Base-by-base conservation (phyloP, 2,888 invertebrate species). In the Monoplex corrugatus region DNA sequence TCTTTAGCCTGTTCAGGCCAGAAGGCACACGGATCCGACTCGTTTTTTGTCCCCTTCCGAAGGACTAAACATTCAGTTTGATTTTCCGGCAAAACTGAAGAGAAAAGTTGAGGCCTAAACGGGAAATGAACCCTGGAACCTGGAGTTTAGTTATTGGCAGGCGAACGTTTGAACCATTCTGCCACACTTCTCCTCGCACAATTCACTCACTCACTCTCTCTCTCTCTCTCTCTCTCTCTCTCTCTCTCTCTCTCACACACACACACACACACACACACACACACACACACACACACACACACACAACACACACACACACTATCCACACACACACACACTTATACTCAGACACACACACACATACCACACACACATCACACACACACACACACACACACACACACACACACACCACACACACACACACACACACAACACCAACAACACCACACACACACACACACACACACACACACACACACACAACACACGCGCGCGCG, bases 331-430 rank as follows among this genome's bases (percentile, higher is more conserved):
- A 50, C 19, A 19, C 8, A 19, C 19, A 19, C 50, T 50, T 50
- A 50, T 50, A 13, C 50, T 19, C 50, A 13, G 8, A 50, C 19
- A 13, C 50, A 13, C 50, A 19, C 8, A 50, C 8, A 50, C 8
- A 50, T 13, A 19, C 8, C 8, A 13, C 8, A 50, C 8, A 50
- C 19, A 50, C 8, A 50, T 13, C 10, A 57, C 57, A 5, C 57
- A 57, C 57, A 57, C 57, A 57, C 57, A 57, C 57, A 57, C 57
- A 57, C 57, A 57, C 57, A 57, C 57, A 57, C 57, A 57, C 57
- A 10, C 57, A 57, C 57, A 57, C 10, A 10, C 57, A 57, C 57
- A 57, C n/a, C n/a, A n/a, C n/a, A n/a, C n/a, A n/a, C n/a, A n/a
- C n/a, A n/a, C n/a, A n/a, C 10, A 50, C 10, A 50, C 10, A 50